A percentile compares a stretch with the other conserved stretches of the same genome.
Evolutionary conservation across 2,888 invertebrate species (phyloP).

Genomic region (Aplocera efformata): DNA sequence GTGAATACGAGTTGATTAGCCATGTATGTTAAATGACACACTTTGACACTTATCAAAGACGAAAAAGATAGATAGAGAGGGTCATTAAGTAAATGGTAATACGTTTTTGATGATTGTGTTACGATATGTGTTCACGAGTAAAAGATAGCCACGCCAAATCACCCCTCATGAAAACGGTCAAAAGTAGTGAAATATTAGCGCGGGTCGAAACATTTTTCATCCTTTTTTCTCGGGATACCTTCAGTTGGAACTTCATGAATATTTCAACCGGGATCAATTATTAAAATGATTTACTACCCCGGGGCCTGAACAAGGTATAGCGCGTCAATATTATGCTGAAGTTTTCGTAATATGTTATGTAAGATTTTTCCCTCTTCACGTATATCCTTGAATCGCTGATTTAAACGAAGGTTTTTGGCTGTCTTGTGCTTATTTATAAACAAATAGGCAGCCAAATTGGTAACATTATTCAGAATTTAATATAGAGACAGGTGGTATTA

Average conservation of each 20-base stretch:
- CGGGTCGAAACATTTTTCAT: slow-evolving; percentile 64
- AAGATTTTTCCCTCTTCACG: slow-evolving; percentile 32
- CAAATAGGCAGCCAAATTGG: no score
- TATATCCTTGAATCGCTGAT: background rate
- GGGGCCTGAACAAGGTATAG: slow-evolving; percentile 48
- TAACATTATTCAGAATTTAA: no score
- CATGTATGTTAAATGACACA: no score
- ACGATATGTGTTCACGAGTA: no score
- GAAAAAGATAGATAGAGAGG: no score
- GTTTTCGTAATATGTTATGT: slow-evolving; percentile 40
- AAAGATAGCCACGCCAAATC: background rate
- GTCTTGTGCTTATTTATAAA: no score
- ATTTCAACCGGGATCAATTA: slow-evolving; percentile 76
- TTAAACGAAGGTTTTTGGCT: background rate
- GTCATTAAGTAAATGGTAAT: no score
- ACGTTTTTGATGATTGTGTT: no score
- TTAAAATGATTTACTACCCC: slow-evolving; percentile 77
- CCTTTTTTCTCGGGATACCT: slow-evolving; percentile 64
- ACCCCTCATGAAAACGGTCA: slow-evolving; percentile 48
- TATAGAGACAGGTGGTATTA: no score
- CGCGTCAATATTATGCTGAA: slow-evolving; percentile 43
- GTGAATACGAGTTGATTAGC: no score
- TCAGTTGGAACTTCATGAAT: slow-evolving; percentile 72
- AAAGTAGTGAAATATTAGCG: slow-evolving; percentile 54
- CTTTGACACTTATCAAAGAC: no score